Base-by-base conservation (phyloP, 2,888 invertebrate genomes). In the Iphiclides podalirius region DNA sequence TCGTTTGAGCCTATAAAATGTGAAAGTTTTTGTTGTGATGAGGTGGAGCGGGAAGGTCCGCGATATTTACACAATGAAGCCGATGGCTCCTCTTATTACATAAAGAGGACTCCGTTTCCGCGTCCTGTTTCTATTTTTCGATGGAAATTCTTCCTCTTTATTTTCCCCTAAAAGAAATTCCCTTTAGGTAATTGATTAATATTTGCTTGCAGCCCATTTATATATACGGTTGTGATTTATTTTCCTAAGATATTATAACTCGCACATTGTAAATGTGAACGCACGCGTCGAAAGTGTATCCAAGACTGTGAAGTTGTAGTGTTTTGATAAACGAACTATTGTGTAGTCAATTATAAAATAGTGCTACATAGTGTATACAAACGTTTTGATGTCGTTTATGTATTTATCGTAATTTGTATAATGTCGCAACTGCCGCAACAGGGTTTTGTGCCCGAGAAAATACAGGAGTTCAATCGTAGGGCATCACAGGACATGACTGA, bases 401-500 rank as follows among this genome's bases (percentile, higher is more conserved):
- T 60, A 61, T 61, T 57, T 44, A 59, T 70, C 13, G 28, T 28
- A 15, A 4, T 31, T 15, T 16, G 11, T 54, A 51, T 23, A 12
- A 88, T 88, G 89, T 74, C 89, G 47, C 87, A 89, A 75, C 70
- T 72, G 53, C 79, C 85, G 38, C 82, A 79, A 55, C 82, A 79
- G 68, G 84, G 83, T 15, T 83, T 80, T 53, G 84, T 81, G 45
- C 79, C 85, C 34, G 88, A 88, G 52, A 88, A 87, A 55, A 68
- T 82, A 4, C 85, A 84, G 60, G 89, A 89, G 61, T 75, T 84
- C 37, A 87, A 84, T 47, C 66, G 87, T 0, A 67, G 88, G 44
- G 78, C 83, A 17, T 87, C 87, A 0, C 85, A 81, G 46, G 89
- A 89, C 35, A 65, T 76, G 54, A 62, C 78, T 0, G 83, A 84